phyloP scores from a whole-genome alignment of 2,888 invertebrate species.

The Mimas tiliae region DNA sequence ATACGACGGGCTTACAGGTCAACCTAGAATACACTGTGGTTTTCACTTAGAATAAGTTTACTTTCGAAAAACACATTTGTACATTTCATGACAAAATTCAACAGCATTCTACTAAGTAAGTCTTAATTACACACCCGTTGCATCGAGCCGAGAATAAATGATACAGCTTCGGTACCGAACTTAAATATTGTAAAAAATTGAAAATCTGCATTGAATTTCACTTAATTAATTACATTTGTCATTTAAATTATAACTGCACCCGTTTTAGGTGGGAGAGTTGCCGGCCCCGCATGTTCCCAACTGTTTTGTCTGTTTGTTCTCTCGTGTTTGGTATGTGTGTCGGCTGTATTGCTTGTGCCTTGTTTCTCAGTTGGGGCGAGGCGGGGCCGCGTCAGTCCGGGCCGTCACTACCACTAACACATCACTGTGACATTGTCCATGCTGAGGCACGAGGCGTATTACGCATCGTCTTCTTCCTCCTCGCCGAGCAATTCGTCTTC shows the following conservation, averaged over 20 bases:
- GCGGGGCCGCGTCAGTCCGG: slow-evolving; percentile 77
- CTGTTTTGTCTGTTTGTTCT: slow-evolving; percentile 61
- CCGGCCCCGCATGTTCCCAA: slow-evolving; percentile 81
- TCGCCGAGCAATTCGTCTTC: slow-evolving; percentile 80
- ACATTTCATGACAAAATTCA: slow-evolving; percentile 84
- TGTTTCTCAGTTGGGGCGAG: slow-evolving; percentile 72
- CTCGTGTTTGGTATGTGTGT: slow-evolving; percentile 41
- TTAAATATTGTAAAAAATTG: slow-evolving; percentile 76
- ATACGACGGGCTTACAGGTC: slow-evolving; percentile 68
- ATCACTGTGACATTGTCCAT: slow-evolving; percentile 85
- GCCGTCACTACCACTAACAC: slow-evolving; percentile 83
- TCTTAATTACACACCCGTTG: slow-evolving; percentile 74
- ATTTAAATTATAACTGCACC: slow-evolving; percentile 84
- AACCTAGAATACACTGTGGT: slow-evolving; percentile 80
- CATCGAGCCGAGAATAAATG: slow-evolving; percentile 66
- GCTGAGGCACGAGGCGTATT: slow-evolving; percentile 78
- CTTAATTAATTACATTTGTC: slow-evolving; percentile 83
- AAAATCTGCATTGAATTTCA: slow-evolving; percentile 80
- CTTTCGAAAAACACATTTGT: slow-evolving; percentile 83
- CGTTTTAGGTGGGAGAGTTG: slow-evolving; percentile 80
- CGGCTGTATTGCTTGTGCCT: slow-evolving; percentile 7
- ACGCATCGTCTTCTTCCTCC: slow-evolving; percentile 83
- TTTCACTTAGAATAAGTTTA: slow-evolving; percentile 81
- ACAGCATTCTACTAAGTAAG: slow-evolving; percentile 78
- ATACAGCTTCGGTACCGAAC: slow-evolving; percentile 79